These are phyloP conservation scores for Sphenodon punctatus DNA, from an alignment of 2,797 vertebrate genomes.

Conservation along the genomic window DNA sequence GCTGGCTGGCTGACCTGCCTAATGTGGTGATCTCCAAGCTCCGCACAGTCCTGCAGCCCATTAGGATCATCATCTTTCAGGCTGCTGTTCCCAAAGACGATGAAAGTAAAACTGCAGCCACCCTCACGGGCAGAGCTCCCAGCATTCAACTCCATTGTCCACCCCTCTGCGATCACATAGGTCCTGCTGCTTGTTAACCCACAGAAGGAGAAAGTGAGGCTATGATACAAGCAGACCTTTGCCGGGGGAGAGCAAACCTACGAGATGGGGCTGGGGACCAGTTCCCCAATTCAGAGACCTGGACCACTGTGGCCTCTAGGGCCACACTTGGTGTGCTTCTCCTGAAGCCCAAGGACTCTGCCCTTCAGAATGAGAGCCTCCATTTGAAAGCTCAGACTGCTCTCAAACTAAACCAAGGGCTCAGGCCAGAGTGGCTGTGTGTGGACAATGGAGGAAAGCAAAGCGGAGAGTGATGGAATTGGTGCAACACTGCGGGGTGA, in stretches of 20 bases:
- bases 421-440: neutral
- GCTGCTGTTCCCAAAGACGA: slow-evolving; percentile 97
- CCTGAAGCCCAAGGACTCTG: slow-evolving; percentile 29
- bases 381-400: neutral
- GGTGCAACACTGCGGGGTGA: neutral
- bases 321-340: neutral
- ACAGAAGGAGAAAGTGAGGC: slow-evolving; percentile 95
- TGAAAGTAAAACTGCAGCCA: slow-evolving; percentile 96
- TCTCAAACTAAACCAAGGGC: neutral
- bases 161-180: slow-evolving; percentile 94
- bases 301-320: slow-evolving; percentile 92
- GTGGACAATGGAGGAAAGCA: slow-evolving; percentile 21
- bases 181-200: slow-evolving; percentile 95
- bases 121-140: slow-evolving; percentile 92
- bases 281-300: slow-evolving; percentile 91
- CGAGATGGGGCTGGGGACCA: slow-evolving; percentile 95
- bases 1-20: slow-evolving; percentile 84
- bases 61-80: slow-evolving; percentile 94
- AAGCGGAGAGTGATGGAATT: neutral
- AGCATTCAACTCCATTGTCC: slow-evolving; percentile 91
- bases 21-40: slow-evolving; percentile 98
- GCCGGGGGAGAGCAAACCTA: slow-evolving; percentile 88
- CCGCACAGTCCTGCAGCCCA: slow-evolving; percentile 89
- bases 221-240: slow-evolving; percentile 95
- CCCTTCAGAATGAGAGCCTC: neutral